phyloP scores from a whole-genome alignment of 2,797 vertebrate genomes.

The Phylloscopus collybita region DNA sequence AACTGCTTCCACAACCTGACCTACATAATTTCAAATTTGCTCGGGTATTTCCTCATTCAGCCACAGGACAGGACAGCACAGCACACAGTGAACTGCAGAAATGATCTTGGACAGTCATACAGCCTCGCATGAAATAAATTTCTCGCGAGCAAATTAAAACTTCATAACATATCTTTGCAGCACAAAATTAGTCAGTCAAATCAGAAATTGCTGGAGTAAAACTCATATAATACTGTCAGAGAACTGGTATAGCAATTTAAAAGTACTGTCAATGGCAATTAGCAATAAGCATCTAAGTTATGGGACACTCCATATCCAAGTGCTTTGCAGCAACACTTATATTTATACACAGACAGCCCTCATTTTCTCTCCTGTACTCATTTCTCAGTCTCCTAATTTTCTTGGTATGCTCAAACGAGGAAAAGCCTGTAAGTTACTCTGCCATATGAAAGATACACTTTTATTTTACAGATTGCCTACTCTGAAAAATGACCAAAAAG shows the following conservation, averaged over 20 bases:
- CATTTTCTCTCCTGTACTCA: background rate
- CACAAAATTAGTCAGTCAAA: background rate
- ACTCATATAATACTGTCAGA: background rate
- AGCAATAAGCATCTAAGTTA: background rate
- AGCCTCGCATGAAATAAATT: background rate
- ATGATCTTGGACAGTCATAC: background rate
- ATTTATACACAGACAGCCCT: background rate
- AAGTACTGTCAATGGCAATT: background rate
- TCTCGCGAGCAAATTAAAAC: background rate
- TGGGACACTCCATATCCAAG: background rate
- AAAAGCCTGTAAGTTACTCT: background rate
- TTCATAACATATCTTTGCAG: background rate
- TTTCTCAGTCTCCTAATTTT: background rate
- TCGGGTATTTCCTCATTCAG: background rate
- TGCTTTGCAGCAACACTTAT: background rate
- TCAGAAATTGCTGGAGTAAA: background rate
- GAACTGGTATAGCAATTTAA: background rate
- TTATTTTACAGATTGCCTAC: background rate
- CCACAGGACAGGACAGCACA: background rate
- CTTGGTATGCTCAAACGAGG: background rate
- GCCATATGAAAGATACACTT: background rate
- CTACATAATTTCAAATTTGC: background rate
- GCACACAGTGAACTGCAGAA: background rate
- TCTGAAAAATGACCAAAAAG: background rate
- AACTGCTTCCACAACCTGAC: constrained; percentile 19